These are phyloP conservation scores for Urosaurus nigricauda DNA, from an alignment of 2,797 vertebrate genomes.

Conservation along the genomic window DNA sequence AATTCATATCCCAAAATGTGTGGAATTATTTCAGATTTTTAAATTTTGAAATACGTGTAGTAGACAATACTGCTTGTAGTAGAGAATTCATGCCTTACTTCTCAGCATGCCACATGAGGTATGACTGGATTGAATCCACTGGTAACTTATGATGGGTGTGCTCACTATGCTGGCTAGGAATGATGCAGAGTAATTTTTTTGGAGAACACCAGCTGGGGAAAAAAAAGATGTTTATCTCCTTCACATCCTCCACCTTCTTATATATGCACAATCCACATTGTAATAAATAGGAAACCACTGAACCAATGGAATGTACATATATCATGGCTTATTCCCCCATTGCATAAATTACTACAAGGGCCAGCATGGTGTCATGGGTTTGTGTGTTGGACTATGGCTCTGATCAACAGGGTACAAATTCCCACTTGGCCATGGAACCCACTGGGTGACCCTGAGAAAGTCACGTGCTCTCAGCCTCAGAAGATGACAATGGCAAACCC, in stretches of 20 bases:
- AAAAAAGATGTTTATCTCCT: not conserved
- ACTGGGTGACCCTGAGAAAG: no score
- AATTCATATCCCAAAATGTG: slow-evolving; percentile 40
- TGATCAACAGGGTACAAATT: no score
- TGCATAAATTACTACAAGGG: no score
- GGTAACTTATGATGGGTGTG: not conserved
- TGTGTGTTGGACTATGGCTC: no score
- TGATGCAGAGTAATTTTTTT: not conserved
- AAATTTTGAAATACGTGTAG: slow-evolving; percentile 3
- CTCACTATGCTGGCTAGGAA: not conserved
- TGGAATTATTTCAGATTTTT: slow-evolving; percentile 47
- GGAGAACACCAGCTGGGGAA: no score
- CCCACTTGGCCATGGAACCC: no score
- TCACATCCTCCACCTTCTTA: no score
- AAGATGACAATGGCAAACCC: no score
- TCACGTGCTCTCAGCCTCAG: no score
- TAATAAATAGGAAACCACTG: not conserved
- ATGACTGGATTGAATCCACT: not conserved
- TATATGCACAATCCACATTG: not conserved
- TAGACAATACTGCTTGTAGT: not conserved
- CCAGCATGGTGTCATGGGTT: no score
- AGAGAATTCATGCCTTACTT: not conserved
- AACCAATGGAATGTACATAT: not conserved
- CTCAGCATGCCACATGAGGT: not conserved
- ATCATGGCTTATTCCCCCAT: no score